These are phyloP conservation scores for Odontesthes bonariensis DNA, from an alignment of 2,113 vertebrate genomes.

Conservation along the genomic window DNA sequence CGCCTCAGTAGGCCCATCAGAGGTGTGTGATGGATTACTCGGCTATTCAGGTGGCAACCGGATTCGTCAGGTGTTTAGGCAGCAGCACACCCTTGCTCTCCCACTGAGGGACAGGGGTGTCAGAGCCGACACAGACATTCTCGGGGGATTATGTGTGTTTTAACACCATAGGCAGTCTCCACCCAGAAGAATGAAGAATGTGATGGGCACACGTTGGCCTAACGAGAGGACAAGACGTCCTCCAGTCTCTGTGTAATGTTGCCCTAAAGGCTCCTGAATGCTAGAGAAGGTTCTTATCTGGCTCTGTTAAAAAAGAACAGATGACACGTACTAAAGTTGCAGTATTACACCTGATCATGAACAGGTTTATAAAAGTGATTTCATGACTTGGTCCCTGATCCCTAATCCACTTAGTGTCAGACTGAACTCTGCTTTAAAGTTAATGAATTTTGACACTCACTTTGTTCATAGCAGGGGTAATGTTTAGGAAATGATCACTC, in stretches of 20 bases:
- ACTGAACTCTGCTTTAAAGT: background rate
- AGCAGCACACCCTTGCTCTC: constrained; percentile 44
- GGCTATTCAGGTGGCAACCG: constrained; percentile 58
- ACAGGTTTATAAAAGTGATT: background rate
- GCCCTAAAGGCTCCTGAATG: background rate
- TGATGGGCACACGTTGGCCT: constrained; percentile 40
- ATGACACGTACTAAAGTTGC: background rate
- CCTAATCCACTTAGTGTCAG: background rate
- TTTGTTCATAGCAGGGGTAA: constrained; percentile 3
- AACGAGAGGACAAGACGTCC: constrained; percentile 13
- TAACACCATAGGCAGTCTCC: constrained; percentile 35
- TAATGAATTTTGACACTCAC: constrained; percentile 7
- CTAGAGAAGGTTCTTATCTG: background rate
- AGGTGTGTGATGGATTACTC: constrained; percentile 59
- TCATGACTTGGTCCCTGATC: background rate
- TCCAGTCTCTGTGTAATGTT: background rate
- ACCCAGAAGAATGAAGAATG: constrained; percentile 36
- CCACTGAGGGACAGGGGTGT: constrained; percentile 59
- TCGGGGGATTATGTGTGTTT: constrained; percentile 61
- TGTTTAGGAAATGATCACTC: constrained; percentile 31
- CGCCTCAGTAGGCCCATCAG: constrained; percentile 38
- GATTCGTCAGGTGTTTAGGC: constrained; percentile 71
- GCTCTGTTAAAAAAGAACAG: background rate
- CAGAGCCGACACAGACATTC: constrained; percentile 56
- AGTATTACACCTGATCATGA: background rate